Conservation (phyloP, 92 coral and sea anemone genomes). For the Porites evermanni region DNA sequence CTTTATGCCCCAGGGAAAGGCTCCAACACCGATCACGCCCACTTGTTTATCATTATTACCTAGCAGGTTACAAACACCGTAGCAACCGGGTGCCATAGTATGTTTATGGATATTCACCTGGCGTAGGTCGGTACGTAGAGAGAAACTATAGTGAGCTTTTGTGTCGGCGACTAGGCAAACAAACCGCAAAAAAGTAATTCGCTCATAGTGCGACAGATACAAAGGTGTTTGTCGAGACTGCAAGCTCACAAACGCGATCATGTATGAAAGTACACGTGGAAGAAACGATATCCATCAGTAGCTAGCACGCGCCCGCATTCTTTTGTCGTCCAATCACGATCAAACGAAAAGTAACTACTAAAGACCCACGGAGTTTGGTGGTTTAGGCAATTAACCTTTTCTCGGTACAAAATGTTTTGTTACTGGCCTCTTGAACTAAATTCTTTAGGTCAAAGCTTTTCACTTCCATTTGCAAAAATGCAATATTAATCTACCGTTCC, state of each 20-base stretch:
- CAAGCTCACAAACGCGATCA: background rate
- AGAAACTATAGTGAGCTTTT: conserved; percentile 5
- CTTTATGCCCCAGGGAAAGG: background rate
- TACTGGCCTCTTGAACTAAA: background rate
- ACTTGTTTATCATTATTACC: conserved; percentile 36
- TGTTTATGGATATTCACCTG: conserved; percentile 27
- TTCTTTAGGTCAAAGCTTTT: background rate
- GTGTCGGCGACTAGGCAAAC: conserved; percentile 38
- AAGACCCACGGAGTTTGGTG: background rate
- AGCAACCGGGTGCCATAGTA: conserved; percentile 29
- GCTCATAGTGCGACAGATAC: conserved; percentile 1
- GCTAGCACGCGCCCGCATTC: conserved; percentile 20
- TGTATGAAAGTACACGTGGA: conserved; percentile 24
- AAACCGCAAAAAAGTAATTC: conserved; percentile 33
- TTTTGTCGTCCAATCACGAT: conserved; percentile 5
- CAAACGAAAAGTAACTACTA: background rate
- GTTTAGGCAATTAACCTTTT: conserved; percentile 3
- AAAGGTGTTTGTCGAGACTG: background rate
- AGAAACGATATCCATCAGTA: background rate
- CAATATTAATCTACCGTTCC: conserved; percentile 12
- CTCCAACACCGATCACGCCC: conserved; percentile 39
- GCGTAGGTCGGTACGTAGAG: conserved; percentile 8
- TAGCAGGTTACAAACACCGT: conserved; percentile 39
- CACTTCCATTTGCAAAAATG: background rate
- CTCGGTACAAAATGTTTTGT: background rate